Base-by-base conservation (phyloP, 2,888 invertebrate species). In the Hedychridium roseum region DNA sequence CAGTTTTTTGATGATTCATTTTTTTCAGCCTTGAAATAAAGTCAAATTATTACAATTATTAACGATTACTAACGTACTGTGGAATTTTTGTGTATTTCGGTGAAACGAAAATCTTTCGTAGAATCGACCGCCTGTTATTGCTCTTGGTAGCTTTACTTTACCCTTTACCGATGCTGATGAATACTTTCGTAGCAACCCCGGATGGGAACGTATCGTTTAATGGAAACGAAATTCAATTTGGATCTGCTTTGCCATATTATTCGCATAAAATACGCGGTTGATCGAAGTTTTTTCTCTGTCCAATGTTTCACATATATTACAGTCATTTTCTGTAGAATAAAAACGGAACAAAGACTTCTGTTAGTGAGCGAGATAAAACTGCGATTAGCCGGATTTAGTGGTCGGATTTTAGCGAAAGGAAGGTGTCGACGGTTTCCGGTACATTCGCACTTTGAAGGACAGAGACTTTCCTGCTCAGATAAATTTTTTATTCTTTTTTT, bases 231-330 rank as follows among this genome's bases (percentile, higher is more conserved):
- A 20, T 26, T 11, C 38, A 37, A 36, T 34, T 38, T 32, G 47
- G 27, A 50, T 43, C 26, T 21, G 26, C 38, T 47, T 46, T 36
- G 28, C 44, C 35, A 37, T 36, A 40, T 47, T 38, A 45, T 40
- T 60, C 42, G 40, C 38, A 39, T 45, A 39, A 40, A 18, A 21
- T 35, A 36, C 34, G 40, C 38, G 37, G 32, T 43, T 30, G 32
- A 47, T 52, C 49, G 47, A 53, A 60, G 60, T 60, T 60, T 53
- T 52, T 28, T 17, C 35, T 18, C 49, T n/a, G n/a, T 30, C 23
- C 32, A 18, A 26, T 41, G 32, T 39, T 30, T 26, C 14, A 35
- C 16, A 12, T 30, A 17, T 23, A 12, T 23, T 30, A 23, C 26
- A 15, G 38, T 23, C 27, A 18, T n/a, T 40, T 46, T 38, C 32